Base-by-base conservation (phyloP, 2,888 invertebrate genomes). In the Agrochola circellaris region DNA sequence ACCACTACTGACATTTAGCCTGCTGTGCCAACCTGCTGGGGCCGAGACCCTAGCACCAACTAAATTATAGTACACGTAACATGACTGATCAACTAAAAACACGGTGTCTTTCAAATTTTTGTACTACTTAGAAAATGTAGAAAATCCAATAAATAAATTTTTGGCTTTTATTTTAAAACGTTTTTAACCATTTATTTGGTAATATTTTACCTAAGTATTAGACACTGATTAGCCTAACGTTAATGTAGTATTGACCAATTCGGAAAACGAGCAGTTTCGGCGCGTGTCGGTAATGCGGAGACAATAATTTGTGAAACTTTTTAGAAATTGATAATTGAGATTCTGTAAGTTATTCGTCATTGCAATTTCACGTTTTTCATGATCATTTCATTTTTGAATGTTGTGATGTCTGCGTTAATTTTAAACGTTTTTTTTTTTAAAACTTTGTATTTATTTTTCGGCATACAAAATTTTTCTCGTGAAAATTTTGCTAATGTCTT, bases 401-500 rank as follows among this genome's bases (percentile, higher is more conserved):
- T 70, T 82, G 70, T 75, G 67, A 74, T 85, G 69, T 80, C 74
- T 80, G 65, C 38, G 54, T 73, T 77, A 48, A 64, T 81, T 81
- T 75, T 61, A 68, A 84, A 34, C 0, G 34, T 34, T 34, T 34
- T 34, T 34, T 34, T 30, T 34, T 82, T 75, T 60, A 68, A 82
- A 75, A 69, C 66, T 23, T 26, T 70, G 45, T 78, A 65, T 71
- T 86, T 79, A 75, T 86, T 86, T 89, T 88, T 75, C 87, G 95
- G 90, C 95, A 95, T 95, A 91, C 94, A 93, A 95, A 94, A 92
- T 95, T 96, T 95, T 96, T 93, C 88, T 54, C 72, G 87, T 60
- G 89, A 96, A 96, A 96, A 93, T 95, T 96, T 96, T 95, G 94
- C 86, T 90, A 79, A 94, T 95, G 96, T 95, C 93, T 87, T 89